These are phyloP conservation scores for Chloroclysta siterata DNA, from an alignment of 2,888 invertebrate species.

Conservation along the genomic window DNA sequence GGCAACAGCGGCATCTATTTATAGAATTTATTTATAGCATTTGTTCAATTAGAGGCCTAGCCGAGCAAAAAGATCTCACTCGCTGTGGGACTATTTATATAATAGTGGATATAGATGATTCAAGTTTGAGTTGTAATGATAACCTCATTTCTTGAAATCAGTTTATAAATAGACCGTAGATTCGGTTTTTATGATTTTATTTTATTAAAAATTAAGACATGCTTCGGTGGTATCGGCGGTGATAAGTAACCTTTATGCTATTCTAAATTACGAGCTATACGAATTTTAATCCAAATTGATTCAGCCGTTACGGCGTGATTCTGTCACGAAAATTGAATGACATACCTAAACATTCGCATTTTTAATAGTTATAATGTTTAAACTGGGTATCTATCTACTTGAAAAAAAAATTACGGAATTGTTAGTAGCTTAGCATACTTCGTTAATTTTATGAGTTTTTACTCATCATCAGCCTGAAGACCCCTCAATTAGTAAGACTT, in stretches of 20 bases:
- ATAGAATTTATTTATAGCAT: slow-evolving; percentile 63
- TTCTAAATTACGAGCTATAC: not conserved
- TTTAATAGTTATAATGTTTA: too few species aligned
- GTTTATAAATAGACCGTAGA: not conserved
- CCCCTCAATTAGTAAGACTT: too few species aligned
- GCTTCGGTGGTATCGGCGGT: not conserved
- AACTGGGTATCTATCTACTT: too few species aligned
- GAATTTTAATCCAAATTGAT: not conserved
- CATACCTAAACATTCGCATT: too few species aligned
- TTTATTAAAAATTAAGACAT: not conserved
- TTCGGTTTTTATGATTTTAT: not conserved
- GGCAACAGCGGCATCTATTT: slow-evolving; percentile 54
- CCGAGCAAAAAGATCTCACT: slow-evolving; percentile 31
- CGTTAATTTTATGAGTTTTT: too few species aligned
- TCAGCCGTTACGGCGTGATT: not conserved
- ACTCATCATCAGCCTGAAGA: too few species aligned
- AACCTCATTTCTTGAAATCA: slow-evolving; percentile 1
- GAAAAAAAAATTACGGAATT: too few species aligned
- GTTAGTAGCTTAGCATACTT: too few species aligned
- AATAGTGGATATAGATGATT: slow-evolving; percentile 6
- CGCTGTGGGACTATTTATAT: slow-evolving; percentile 13
- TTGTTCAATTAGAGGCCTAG: slow-evolving; percentile 68
- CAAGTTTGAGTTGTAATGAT: slow-evolving; percentile 1
- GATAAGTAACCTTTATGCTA: not conserved
- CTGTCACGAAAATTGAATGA: too few species aligned